phyloP scores from a whole-genome alignment of 2,113 vertebrate species.

The Corvus cornix region DNA sequence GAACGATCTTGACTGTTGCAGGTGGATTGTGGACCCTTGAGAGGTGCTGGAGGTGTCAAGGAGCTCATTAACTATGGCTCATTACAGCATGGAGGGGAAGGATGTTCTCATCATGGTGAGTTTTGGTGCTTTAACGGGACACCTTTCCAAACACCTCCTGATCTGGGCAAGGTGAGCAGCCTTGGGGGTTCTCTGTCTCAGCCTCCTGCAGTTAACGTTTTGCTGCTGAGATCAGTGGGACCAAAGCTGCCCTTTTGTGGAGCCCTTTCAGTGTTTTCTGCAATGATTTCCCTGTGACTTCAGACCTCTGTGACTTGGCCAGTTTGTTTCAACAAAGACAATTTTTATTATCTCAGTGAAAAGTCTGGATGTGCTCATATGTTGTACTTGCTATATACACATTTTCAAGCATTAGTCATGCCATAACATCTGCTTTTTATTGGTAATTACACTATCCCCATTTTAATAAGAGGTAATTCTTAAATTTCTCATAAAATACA shows the following conservation, averaged over 20 bases:
- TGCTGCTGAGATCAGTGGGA: background rate
- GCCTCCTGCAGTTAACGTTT: background rate
- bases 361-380: conserved; percentile 18
- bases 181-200: background rate
- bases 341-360: conserved; percentile 45
- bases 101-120: background rate
- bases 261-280: background rate
- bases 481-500: conserved; percentile 59
- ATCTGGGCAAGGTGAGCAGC: rapidly evolving
- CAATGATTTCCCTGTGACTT: background rate
- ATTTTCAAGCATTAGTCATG: conserved; percentile 34
- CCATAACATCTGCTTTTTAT: conserved; percentile 67
- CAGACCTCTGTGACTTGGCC: background rate
- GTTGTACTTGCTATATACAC: background rate
- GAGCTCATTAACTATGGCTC: conserved; percentile 25
- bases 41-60: background rate
- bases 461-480: conserved; percentile 68
- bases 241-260: background rate
- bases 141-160: background rate
- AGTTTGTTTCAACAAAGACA: background rate
- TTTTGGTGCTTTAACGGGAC: background rate
- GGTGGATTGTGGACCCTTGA: conserved; percentile 23
- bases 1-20: conserved; percentile 14
- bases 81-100: background rate
- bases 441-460: conserved; percentile 54